Conservation (phyloP, 2,888 invertebrate species). For the Cephus nigrinus region DNA sequence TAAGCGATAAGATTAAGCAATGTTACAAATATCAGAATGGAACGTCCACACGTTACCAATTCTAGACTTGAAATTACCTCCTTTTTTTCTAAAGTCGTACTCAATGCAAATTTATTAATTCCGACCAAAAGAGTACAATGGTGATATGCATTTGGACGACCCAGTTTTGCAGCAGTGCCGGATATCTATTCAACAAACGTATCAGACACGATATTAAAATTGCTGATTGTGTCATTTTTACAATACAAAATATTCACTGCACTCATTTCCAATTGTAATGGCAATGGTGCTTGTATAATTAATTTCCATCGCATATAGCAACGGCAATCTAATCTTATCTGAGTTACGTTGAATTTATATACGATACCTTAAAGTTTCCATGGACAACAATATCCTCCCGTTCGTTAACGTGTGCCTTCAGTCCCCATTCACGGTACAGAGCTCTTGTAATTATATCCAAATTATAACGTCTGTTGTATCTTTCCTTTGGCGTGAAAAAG, state of each 20-base stretch:
- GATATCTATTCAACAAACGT: slow-evolving; percentile 76
- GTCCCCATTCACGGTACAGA: slow-evolving; percentile 83
- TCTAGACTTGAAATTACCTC: slow-evolving; percentile 71
- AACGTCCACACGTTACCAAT: neutral
- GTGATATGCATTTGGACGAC: slow-evolving; percentile 91
- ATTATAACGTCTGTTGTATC: slow-evolving; percentile 89
- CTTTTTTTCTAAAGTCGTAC: slow-evolving; percentile 78
- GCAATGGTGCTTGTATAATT: neutral
- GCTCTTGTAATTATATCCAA: slow-evolving; percentile 87
- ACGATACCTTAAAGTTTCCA: slow-evolving; percentile 79
- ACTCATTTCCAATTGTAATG: neutral
- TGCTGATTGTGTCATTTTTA: neutral
- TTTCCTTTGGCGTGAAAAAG: slow-evolving; percentile 86
- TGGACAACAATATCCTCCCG: slow-evolving; percentile 89
- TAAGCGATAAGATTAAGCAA: neutral
- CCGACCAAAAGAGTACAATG: slow-evolving; percentile 95
- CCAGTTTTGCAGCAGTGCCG: slow-evolving; percentile 94
- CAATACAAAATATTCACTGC: neutral
- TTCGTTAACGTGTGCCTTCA: slow-evolving; percentile 80
- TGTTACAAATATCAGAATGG: neutral
- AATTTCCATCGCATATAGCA: neutral
- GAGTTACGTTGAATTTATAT: neutral
- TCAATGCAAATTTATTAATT: slow-evolving; percentile 81
- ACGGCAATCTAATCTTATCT: neutral
- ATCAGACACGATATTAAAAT: neutral